Evolutionary conservation across 2,113 vertebrate species (phyloP).

Genomic region (Hippocampus mohnikei): DNA sequence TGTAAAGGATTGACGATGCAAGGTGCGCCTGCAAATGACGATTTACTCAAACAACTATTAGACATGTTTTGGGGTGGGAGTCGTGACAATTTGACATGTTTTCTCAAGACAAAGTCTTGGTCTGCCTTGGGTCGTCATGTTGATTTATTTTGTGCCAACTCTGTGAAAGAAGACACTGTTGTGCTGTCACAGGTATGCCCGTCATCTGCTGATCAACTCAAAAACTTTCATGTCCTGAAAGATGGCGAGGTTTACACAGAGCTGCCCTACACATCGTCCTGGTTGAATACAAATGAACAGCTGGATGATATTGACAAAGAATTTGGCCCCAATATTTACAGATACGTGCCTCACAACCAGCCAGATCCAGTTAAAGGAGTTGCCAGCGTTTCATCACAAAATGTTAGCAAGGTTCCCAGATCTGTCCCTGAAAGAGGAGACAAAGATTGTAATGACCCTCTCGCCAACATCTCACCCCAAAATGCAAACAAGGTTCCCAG

Average conservation of each 20-base stretch:
- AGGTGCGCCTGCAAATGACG: background rate
- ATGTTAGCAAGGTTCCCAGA: background rate
- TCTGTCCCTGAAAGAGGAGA: background rate
- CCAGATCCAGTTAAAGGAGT: background rate
- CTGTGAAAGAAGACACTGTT: conserved; percentile 6
- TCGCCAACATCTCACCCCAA: background rate
- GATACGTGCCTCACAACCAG: background rate
- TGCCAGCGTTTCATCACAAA: background rate
- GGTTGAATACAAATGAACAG: conserved; percentile 60
- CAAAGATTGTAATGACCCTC: background rate
- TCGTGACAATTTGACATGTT: fast-evolving
- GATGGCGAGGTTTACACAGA: conserved; percentile 37
- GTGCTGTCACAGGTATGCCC: conserved; percentile 41
- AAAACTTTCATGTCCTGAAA: conserved; percentile 41
- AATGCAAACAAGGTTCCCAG: background rate
- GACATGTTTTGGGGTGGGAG: conserved; percentile 36
- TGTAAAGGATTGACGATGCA: background rate
- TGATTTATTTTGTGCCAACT: background rate
- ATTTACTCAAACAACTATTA: background rate
- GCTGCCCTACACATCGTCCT: conserved; percentile 52
- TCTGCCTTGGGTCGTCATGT: background rate
- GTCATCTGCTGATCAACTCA: background rate
- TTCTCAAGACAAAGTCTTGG: background rate
- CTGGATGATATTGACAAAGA: conserved; percentile 65
- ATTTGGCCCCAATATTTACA: conserved; percentile 33